Conservation (phyloP, 2,113 vertebrate species). For the Nematolebias whitei region DNA sequence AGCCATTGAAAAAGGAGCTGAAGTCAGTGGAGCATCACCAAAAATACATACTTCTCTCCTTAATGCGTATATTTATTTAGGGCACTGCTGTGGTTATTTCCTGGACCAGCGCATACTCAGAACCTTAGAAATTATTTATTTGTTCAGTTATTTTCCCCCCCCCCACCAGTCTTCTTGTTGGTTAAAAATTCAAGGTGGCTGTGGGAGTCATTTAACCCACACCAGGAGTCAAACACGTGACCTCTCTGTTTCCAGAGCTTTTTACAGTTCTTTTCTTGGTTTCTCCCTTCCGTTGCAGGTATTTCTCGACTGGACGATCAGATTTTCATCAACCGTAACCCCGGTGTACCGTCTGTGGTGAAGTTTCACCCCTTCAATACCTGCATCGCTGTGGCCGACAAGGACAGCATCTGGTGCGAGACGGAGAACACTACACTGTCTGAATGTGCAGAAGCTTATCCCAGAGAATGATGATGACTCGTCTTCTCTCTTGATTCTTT, state of each 20-base stretch:
- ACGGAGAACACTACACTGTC: not conserved
- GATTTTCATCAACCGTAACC: conserved; percentile 98
- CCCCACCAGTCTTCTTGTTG: not conserved
- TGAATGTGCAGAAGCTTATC: not conserved
- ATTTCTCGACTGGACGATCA: conserved; percentile 93
- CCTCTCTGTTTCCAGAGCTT: not conserved
- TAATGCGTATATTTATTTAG: not conserved
- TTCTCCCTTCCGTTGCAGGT: conserved; percentile 72
- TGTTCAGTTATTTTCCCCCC: too few species aligned
- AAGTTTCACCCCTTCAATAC: conserved; percentile 97
- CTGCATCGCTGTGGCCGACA: conserved; percentile 95
- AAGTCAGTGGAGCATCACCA: not conserved
- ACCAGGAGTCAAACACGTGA: conserved; percentile 1
- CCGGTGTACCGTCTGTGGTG: conserved; percentile 93
- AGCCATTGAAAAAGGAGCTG: not conserved
- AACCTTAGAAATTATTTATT: not conserved
- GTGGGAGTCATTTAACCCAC: not conserved
- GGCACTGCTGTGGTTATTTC: not conserved
- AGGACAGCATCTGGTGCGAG: conserved; percentile 95
- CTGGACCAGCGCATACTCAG: not conserved
- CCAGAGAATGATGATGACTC: not conserved
- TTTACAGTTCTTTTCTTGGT: conserved; percentile 1
- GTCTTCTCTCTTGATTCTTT: not conserved
- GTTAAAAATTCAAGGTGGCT: not conserved
- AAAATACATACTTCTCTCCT: not conserved